Evolutionary conservation across 2,888 invertebrate genomes (phyloP), one percentile per base, ranked within the genome.

Genomic region (Caenorhabditis imperialis): DNA sequence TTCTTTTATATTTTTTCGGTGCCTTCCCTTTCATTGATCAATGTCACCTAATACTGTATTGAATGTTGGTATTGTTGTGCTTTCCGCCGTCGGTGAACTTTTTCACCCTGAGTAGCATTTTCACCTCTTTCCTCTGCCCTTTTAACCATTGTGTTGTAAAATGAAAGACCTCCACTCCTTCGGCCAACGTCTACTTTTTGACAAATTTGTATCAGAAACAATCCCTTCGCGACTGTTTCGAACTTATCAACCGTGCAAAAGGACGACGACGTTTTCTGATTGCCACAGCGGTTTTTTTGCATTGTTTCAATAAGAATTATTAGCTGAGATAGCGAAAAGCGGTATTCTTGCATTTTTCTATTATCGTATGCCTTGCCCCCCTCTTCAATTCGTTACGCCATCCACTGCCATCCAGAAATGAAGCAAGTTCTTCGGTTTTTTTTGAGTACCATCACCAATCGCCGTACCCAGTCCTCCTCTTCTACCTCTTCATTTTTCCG

Each of bases 401-500:
- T 57, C 57, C 25, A 47, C 58, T 44, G 47, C 23, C 25, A 38
- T 57, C 48, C 57, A 57, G 51, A 67, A 42, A 27, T 25, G 38
- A 67, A 67, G 67, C 67, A 57, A 67, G 67, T 67, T 67, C 58
- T 58, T 38, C 40, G 57, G 55, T 57, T 67, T 67, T 50, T 50
- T 27, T 47, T 45, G 67, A 51, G 67, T 45, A 67, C 67, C 67
- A 67, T 58, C 67, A 44, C 50, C 55, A 57, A 35, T 40, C 33
- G 55, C 47, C 47, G 57, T 67, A 67, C 67, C 67, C 67, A 67
- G 57, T 57, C 51, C 67, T 57, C 65, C 55, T 57, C 55, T 57
- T 30, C 67, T 48, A 48, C 57, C 23, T 18, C 18, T 40, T 55
- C 33, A 14, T 54, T 30, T 33, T 14, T 23, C 16, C 45, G 14